A percentile compares a stretch with the other conserved stretches of the same genome.
Evolutionary conservation across 1,140 invertebrate species (phyloP).

Genomic region (Zelostemma sp.): DNA sequence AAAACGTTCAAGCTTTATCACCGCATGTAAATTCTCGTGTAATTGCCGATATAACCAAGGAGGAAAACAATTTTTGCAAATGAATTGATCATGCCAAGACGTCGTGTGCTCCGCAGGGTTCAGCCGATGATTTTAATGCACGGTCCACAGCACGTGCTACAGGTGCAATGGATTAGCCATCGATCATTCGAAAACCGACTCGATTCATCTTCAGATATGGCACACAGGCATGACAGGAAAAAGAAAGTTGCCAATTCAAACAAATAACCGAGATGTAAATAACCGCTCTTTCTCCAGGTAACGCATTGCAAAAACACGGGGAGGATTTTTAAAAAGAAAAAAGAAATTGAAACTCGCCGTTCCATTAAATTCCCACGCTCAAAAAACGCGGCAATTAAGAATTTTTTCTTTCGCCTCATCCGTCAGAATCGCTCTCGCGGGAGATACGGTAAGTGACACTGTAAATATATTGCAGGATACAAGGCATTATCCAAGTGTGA

Average conservation of each 20-base stretch:
- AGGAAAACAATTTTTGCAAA: slow-evolving; percentile 3
- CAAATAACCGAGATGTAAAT: slow-evolving; percentile 9
- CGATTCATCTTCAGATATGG: slow-evolving; percentile 35
- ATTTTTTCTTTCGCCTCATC: not conserved
- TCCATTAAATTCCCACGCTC: no score
- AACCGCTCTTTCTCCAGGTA: slow-evolving; percentile 12
- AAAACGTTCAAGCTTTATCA: no score
- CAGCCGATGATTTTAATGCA: not conserved
- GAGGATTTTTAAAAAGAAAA: no score
- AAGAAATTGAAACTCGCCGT: no score
- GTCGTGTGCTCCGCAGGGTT: not conserved
- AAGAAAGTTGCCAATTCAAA: slow-evolving; percentile 26
- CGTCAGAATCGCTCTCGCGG: not conserved
- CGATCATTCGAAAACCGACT: slow-evolving; percentile 32
- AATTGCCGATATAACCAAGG: no score
- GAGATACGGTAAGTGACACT: not conserved
- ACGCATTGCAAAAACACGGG: no score
- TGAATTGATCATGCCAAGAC: not conserved
- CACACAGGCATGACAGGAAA: slow-evolving; percentile 18
- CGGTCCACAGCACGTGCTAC: slow-evolving; percentile 33
- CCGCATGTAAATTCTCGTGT: no score
- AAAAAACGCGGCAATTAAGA: no score
- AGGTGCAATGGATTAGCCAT: slow-evolving; percentile 41
- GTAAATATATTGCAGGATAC: slow-evolving; percentile 1
- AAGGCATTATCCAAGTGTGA: slow-evolving; percentile 15